Evolutionary conservation across 2,888 invertebrate genomes (phyloP).

Genomic region (Caradrina kadenii): DNA sequence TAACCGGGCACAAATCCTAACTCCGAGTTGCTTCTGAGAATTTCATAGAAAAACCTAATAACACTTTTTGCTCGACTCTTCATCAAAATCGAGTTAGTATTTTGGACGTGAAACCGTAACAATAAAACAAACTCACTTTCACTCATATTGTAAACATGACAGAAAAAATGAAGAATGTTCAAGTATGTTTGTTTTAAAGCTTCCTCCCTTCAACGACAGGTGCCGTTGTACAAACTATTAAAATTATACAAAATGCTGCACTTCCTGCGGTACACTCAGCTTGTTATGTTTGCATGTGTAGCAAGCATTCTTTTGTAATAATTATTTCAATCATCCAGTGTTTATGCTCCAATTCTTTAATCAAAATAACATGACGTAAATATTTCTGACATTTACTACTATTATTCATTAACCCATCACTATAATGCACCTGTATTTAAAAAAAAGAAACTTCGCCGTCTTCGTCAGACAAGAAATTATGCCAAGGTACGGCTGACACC

Average conservation of each 20-base stretch:
- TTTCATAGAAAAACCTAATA: too few species aligned
- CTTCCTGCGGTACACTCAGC: conserved; percentile 25
- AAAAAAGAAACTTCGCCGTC: too few species aligned
- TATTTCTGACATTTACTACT: conserved; percentile 36
- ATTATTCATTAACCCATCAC: conserved; percentile 4
- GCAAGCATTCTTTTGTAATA: conserved; percentile 34
- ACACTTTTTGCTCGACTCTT: too few species aligned
- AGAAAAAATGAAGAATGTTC: conserved; percentile 3
- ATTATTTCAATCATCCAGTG: conserved; percentile 36
- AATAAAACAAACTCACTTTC: too few species aligned
- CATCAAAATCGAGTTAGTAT: too few species aligned
- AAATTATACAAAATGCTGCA: conserved; percentile 28
- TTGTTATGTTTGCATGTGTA: conserved; percentile 34
- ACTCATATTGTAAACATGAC: not conserved
- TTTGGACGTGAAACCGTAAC: not conserved
- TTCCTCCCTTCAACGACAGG: conserved; percentile 23
- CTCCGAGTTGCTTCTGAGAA: too few species aligned
- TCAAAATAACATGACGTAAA: conserved; percentile 47
- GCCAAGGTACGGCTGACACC: too few species aligned
- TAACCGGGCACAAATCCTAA: too few species aligned
- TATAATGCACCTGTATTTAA: conserved; percentile 24
- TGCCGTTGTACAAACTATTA: conserved; percentile 24
- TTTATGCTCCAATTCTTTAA: conserved; percentile 39
- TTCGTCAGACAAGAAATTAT: too few species aligned
- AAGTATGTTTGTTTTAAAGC: conserved; percentile 16